These are phyloP conservation scores for Stramonita haemastoma DNA, from an alignment of 2,888 invertebrate genomes.

Conservation along the genomic window DNA sequence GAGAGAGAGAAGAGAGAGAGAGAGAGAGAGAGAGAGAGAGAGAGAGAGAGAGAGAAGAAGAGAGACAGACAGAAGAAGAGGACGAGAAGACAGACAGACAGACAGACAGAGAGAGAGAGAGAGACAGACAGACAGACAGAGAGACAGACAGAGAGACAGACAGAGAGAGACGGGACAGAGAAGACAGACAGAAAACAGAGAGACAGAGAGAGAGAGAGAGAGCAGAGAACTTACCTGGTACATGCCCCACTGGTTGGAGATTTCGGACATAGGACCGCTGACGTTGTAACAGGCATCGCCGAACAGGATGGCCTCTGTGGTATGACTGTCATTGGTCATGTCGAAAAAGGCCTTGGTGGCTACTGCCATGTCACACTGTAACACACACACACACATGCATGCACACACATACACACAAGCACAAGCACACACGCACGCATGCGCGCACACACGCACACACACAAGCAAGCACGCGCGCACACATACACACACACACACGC, in stretches of 20 bases:
- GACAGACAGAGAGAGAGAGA: too few relatives aligned
- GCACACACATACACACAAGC: neutral
- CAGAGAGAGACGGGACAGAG: too few relatives aligned
- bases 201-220: neutral
- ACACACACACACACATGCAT: constrained; percentile 40
- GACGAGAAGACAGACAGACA: too few relatives aligned
- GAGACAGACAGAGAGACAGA: too few relatives aligned
- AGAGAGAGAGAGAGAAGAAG: too few relatives aligned
- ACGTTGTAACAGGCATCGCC: constrained; percentile 98
- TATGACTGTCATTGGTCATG: constrained; percentile 74
- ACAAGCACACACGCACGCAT: neutral
- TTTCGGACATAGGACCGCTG: constrained; percentile 97
- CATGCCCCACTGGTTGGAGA: constrained; percentile 97
- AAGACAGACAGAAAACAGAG: too few relatives aligned
- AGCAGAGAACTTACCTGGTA: constrained; percentile 85
- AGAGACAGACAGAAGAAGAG: too few relatives aligned
- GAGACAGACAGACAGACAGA: too few relatives aligned
- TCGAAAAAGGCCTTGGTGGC: constrained; percentile 76
- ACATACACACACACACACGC: constrained; percentile 65
- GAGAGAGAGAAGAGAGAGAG: too few relatives aligned
- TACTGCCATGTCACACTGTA: constrained; percentile 77
- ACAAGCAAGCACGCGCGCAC: too few relatives aligned
- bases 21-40: too few relatives aligned
- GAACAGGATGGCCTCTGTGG: constrained; percentile 94
- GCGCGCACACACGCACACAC: too few relatives aligned